Percentiles rank a stretch among this genome's conserved stretches.
phyloP scores from a whole-genome alignment of 2,797 vertebrate species.

The Babyrousa celebensis region DNA sequence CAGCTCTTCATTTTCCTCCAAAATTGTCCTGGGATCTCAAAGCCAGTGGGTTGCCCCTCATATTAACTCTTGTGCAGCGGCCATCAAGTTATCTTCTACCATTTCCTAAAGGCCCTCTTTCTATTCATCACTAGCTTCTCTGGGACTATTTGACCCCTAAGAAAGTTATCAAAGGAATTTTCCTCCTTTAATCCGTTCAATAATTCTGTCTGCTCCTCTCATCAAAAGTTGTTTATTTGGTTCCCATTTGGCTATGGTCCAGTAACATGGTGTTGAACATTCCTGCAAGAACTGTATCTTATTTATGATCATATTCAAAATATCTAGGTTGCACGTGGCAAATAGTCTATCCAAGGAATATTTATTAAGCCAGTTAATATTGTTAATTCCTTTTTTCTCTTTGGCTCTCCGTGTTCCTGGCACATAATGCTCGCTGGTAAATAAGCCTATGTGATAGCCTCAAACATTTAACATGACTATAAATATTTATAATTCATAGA shows the following conservation, averaged over 20 bases:
- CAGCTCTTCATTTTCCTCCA: constrained; percentile 48
- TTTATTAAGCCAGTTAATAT: not conserved
- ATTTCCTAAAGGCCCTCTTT: not conserved
- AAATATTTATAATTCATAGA: not conserved
- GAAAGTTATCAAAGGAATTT: constrained; percentile 40
- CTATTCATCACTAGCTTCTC: not conserved
- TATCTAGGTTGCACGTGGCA: not conserved
- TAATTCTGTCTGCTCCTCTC: constrained; percentile 46
- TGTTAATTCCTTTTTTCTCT: not conserved
- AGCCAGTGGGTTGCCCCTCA: not conserved
- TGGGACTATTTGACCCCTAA: not conserved
- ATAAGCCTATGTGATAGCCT: not conserved
- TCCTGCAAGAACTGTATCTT: not conserved
- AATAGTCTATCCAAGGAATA: not conserved
- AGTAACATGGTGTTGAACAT: not conserved
- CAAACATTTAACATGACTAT: not conserved
- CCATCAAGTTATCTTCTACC: not conserved
- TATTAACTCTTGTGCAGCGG: not conserved
- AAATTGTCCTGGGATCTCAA: constrained; percentile 49
- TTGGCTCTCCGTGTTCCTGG: not conserved
- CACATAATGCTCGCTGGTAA: not conserved
- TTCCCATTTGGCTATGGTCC: constrained; percentile 16
- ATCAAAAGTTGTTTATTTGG: not conserved
- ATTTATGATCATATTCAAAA: constrained; percentile 32
- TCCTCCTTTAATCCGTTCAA: not conserved